Base-by-base conservation (phyloP, 37 sponge, comb jelly and placozoan species). In the Petrosia ficiformis region DNA sequence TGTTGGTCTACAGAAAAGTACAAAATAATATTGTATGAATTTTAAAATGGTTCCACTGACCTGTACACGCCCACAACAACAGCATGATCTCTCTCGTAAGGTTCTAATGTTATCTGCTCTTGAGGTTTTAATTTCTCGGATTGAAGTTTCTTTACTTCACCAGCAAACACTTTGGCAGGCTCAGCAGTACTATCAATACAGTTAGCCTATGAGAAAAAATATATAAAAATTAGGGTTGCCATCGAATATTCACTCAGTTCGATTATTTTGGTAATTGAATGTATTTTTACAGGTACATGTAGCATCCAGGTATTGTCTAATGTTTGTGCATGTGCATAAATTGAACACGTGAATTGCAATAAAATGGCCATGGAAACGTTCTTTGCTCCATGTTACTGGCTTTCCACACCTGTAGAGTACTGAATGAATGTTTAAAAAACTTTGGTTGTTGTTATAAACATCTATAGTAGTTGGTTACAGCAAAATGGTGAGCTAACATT, bases 171-270 rank as follows among this genome's bases (percentile, higher is more conserved):
- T 33, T 93, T 90, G 32, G 86, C 84, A 38, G 99, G 96, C 65
- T 95, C 96, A 33, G 99, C 99, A 37, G 99, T 98, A 2, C 87
- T 86, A 76, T 98, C 99, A 40, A 98, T 92, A 75, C 99, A 98
- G 80, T 98, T 98, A 42, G 99, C 99, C 93, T 94, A 70, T 48
- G 4, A 44, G 32, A 70, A 52, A 0, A 39, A 43, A 28, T 26
- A 26, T 14, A 68, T 57, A 36, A 56, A 34, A 2, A 28, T 36
- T 22, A 42, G 31, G n/a, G 21, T 2, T n/a, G 28, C 40, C 1
- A 28, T 26, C 30, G 3, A 48, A 43, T 19, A 39, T 26, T 35
- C n/a, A n/a, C n/a, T n/a, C n/a, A n/a, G n/a, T 30, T 3, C 26
- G 61, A 2, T 30, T 59, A 30, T 59, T 30, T 59, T 4, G 2